Evolutionary conservation across 2,888 invertebrate genomes (phyloP), one percentile per base, ranked within the genome.

Genomic region (Mimumesa dahlbomi): DNA sequence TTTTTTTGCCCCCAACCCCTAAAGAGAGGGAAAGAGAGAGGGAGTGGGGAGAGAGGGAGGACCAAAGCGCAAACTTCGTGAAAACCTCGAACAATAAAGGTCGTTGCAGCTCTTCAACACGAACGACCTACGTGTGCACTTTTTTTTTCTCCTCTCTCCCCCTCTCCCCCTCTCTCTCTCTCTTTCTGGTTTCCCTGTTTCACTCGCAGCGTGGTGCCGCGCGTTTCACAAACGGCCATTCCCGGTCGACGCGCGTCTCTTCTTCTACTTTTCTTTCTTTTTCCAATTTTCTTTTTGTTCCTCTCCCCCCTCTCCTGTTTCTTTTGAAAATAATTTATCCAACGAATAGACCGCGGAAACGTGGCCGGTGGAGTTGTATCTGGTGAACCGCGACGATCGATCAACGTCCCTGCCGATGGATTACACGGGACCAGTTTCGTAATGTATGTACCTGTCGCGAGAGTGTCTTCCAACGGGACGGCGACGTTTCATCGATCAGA

Each of bases 341-440:
- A 50, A 61, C 40, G 22, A 63, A 54, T 46, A 46, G n/a, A n/a
- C 29, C 54, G 40, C 25, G 42, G 22, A 63, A 42, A 48, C 45
- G 40, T 48, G 57, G n/a, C 4, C 13, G 34, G 19, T 11, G n/a
- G 40, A 49, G 63, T 48, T 63, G 58, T 40, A 31, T 57, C n/a
- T 25, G 42, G 56, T 54, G 48, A 63, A 56, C 50, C 67, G 34
- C 45, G 50, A 56, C 53, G 43, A 63, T 67, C 64, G 49, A 67
- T 67, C 67, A 67, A 67, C 49, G 67, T 67, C 67, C 48, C 11
- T 48, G 52, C 31, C 64, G 38, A 64, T 45, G 64, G 54, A 67
- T 63, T 48, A 46, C 54, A 21, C 56, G 49, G 56, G 50, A 64
- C 64, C 50, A 64, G 63, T 63, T 63, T 49, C 49, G 40, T 34